A percentile compares a stretch with the other conserved stretches of the same genome.
These are phyloP conservation scores for Amblyornis subalaris DNA, from an alignment of 2,113 vertebrate genomes.

Conservation along the genomic window DNA sequence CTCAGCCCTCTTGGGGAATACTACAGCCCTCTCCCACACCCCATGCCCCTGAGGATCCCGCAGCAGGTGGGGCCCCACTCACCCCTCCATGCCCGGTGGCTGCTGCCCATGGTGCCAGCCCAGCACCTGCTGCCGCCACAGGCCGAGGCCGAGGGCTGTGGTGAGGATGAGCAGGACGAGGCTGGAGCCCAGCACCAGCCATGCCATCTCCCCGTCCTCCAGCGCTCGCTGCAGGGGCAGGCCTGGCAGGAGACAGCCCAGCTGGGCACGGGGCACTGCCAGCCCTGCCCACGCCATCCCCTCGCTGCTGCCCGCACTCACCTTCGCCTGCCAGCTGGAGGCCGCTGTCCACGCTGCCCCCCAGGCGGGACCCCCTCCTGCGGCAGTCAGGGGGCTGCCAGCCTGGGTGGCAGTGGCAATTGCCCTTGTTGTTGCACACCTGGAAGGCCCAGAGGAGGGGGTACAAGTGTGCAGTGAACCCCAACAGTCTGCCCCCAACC, in stretches of 20 bases:
- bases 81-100: rapidly evolving
- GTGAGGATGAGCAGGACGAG: neutral
- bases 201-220: rapidly evolving
- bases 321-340: neutral
- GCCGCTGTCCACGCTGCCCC: neutral
- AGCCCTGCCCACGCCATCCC: rapidly evolving
- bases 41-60: no score
- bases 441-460: neutral
- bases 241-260: neutral
- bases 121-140: neutral
- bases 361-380: rapidly evolving
- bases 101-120: rapidly evolving
- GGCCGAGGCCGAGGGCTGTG: rapidly evolving
- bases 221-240: rapidly evolving
- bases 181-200: neutral
- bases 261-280: neutral
- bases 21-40: rapidly evolving
- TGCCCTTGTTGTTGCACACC: slow-evolving; percentile 38
- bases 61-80: neutral
- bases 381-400: slow-evolving; percentile 42
- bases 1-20: neutral
- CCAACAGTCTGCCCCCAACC: rapidly evolving
- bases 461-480: rapidly evolving
- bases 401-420: slow-evolving; percentile 25
- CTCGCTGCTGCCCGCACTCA: rapidly evolving